Conservation (phyloP, 2,113 vertebrate genomes). For the Odobenus rosmarus region DNA sequence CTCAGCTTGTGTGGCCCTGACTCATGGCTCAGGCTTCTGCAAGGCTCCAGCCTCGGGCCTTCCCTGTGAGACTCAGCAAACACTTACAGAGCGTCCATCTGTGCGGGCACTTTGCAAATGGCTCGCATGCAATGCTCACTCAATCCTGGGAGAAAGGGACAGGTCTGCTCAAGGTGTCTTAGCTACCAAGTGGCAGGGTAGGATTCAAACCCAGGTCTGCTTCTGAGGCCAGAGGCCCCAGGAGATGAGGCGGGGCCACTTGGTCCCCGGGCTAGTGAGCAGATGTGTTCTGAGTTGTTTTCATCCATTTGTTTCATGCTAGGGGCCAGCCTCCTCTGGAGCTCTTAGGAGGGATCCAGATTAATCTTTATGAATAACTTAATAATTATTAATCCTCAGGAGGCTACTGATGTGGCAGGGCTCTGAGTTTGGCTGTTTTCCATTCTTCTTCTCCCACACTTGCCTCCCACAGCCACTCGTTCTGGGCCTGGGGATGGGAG, state of each 20-base stretch:
- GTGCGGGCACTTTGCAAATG: background rate
- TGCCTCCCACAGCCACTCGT: background rate
- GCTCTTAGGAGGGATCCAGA: constrained; percentile 3
- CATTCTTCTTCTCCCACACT: background rate
- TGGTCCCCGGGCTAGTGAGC: background rate
- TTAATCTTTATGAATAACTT: constrained; percentile 66
- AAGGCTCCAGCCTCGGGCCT: background rate
- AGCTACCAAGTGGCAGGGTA: background rate
- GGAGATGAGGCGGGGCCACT: background rate
- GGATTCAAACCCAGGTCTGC: background rate
- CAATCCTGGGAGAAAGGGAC: background rate
- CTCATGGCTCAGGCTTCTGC: background rate
- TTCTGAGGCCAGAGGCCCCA: background rate
- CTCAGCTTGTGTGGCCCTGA: background rate
- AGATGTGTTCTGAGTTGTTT: constrained; percentile 1
- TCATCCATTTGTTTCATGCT: background rate
- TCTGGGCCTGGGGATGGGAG: background rate
- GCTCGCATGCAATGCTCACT: background rate
- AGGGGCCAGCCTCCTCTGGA: background rate
- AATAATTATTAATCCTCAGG: constrained; percentile 60
- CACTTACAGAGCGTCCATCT: background rate
- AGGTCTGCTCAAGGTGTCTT: background rate
- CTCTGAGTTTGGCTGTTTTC: background rate
- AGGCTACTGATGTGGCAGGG: background rate
- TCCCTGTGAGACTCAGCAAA: background rate